These are phyloP conservation scores for Tetropium fuscum DNA, from an alignment of 2,888 invertebrate species.

Conservation along the genomic window DNA sequence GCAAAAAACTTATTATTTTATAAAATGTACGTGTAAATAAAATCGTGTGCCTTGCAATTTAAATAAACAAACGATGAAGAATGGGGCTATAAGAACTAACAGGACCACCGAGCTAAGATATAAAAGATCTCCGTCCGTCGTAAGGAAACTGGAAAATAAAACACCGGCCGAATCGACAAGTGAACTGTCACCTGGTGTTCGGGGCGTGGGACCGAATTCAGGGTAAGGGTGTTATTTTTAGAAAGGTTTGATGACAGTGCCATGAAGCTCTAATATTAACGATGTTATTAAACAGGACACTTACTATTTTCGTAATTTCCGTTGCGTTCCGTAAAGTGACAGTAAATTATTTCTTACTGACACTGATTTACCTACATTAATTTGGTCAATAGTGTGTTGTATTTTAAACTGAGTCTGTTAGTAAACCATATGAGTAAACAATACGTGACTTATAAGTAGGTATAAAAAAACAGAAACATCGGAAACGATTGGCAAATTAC, in stretches of 20 bases:
- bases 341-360: not conserved
- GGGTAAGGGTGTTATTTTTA: conserved; percentile 17
- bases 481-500: not conserved
- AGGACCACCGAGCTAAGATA: conserved; percentile 46
- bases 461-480: no score
- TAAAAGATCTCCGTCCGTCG: conserved; percentile 40
- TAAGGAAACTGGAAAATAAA: conserved; percentile 37
- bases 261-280: not conserved
- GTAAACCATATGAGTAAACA: no score
- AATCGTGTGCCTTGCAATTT: conserved; percentile 14
- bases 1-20: no score
- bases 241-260: not conserved
- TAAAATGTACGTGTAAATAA: not conserved
- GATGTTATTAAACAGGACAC: not conserved
- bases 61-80: conserved; percentile 46
- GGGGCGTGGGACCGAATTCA: conserved; percentile 6
- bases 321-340: not conserved
- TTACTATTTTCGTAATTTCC: not conserved
- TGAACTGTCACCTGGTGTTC: conserved; percentile 21
- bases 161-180: conserved; percentile 26
- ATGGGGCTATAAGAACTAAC: conserved; percentile 43
- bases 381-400: conserved; percentile 15
- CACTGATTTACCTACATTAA: no score
- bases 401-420: not conserved
- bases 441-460: no score